Evolutionary conservation across 2,113 vertebrate species (phyloP).

Genomic region (Prochilodus magdalenae): DNA sequence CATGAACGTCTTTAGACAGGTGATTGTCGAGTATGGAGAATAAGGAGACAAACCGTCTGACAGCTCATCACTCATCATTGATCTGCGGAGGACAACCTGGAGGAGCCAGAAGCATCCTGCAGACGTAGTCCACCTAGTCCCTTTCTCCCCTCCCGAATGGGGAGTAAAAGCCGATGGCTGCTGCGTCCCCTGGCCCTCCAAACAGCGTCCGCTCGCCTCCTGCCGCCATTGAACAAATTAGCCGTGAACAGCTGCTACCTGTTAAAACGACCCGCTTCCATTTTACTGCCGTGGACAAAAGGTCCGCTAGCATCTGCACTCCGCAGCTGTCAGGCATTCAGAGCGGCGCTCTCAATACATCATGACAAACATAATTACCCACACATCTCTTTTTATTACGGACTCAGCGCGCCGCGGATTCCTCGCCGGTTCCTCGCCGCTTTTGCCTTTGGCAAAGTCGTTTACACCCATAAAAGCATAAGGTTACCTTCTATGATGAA

Average conservation of each 20-base stretch:
- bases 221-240: conserved; percentile 82
- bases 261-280: conserved; percentile 80
- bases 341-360: conserved; percentile 74
- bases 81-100: neutral
- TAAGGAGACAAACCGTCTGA: neutral
- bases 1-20: no score
- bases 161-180: conserved; percentile 33
- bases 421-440: neutral
- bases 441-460: conserved; percentile 37
- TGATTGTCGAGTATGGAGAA: neutral
- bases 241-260: conserved; percentile 79
- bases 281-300: conserved; percentile 76
- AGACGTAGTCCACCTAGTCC: neutral
- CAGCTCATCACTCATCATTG: neutral
- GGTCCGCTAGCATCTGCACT: conserved; percentile 79
- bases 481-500: conserved; percentile 21
- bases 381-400: conserved; percentile 78
- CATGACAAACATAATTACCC: conserved; percentile 81
- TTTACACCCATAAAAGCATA: conserved; percentile 17
- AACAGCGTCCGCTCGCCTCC: conserved; percentile 70
- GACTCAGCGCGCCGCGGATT: neutral
- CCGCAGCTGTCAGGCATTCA: conserved; percentile 77
- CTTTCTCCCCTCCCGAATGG: neutral
- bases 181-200: conserved; percentile 62
- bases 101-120: neutral